Base-by-base conservation (phyloP, 2,888 invertebrate species). In the Pterostichus niger region DNA sequence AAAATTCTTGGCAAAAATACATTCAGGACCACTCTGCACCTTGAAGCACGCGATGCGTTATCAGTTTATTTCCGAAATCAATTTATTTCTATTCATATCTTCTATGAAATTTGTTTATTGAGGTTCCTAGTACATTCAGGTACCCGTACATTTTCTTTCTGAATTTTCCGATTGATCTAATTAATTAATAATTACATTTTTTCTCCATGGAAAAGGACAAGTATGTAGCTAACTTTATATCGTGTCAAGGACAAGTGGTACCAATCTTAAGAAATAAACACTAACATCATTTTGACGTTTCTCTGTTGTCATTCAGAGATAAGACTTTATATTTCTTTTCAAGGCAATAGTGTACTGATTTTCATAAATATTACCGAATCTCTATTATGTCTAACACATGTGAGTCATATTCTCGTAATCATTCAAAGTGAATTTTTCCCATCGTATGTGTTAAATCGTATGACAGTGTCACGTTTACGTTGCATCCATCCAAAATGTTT, bases 321-420 rank as follows among this genome's bases (percentile, higher is more conserved):
- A 73, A 46, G 40, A 15, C 24, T 46, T 15, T 35, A 35, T 54
- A 17, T 7, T 52, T 76, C 33, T 52, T 76, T 33, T 76, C 33
- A 76, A 54, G 13, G 31, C 52, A 31, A 15, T 40, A 33, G n/a
- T 44, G n/a, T 40, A 59, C 33, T 54, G 10, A 59, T 59, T 77
- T 77, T 59, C 77, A 59, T 77, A 77, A 77, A 77, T 56, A 77
- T 56, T 56, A 44, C 49, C 49, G 49, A 49, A 49, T 49, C 49
- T 35, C 2, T 13, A 71, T 71, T 71, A 17, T 44, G 68, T 71
- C 44, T 9, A 17, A 24, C 3, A 24, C 24, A 71, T 44, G 68
- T 71, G 68, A 71, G 68, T 44, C 17, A 40, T 68, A 15, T 71
- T 44, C 44, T 71, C 44, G 15, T 15, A 56, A 13, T 11, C 15